Percentiles rank a stretch among this genome's conserved stretches.
Conservation (phyloP, 2,888 invertebrate species). For the Epinotia bilunana region DNA sequence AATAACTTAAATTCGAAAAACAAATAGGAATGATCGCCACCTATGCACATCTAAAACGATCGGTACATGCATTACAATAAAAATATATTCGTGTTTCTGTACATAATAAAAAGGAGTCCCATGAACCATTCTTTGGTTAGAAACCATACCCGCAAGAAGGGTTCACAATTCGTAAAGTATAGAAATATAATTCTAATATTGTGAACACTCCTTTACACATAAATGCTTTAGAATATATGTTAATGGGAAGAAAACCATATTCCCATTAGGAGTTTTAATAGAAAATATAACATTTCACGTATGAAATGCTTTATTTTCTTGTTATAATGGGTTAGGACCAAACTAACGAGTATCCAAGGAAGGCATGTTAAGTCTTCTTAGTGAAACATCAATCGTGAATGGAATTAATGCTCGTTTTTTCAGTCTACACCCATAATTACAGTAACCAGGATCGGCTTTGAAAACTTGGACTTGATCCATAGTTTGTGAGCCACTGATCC, state of each 20-base stretch:
- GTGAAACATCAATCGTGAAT: neutral
- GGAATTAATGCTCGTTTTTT: neutral
- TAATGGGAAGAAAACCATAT: slow-evolving; percentile 59
- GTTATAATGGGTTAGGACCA: slow-evolving; percentile 3
- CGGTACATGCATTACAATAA: slow-evolving; percentile 63
- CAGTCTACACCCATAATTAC: neutral
- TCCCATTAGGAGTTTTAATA: slow-evolving; percentile 54
- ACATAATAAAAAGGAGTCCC: slow-evolving; percentile 58
- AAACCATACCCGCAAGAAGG: slow-evolving; percentile 61
- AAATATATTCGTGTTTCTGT: slow-evolving; percentile 49
- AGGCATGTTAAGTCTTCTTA: neutral
- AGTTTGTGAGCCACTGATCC: neutral
- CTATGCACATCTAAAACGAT: slow-evolving; percentile 62
- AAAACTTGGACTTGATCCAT: neutral
- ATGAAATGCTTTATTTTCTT: slow-evolving; percentile 6
- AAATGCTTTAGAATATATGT: slow-evolving; percentile 64
- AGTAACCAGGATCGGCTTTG: slow-evolving; percentile 5
- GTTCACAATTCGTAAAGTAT: slow-evolving; percentile 45
- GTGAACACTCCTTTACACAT: slow-evolving; percentile 59
- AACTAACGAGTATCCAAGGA: neutral
- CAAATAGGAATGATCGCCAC: slow-evolving; percentile 74
- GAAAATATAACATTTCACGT: slow-evolving; percentile 27
- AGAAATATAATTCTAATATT: slow-evolving; percentile 45
- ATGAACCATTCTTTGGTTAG: slow-evolving; percentile 65
- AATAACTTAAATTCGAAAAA: slow-evolving; percentile 73